phyloP scores from a whole-genome alignment of 2,113 vertebrate species.

The Puntigrus tetrazona region DNA sequence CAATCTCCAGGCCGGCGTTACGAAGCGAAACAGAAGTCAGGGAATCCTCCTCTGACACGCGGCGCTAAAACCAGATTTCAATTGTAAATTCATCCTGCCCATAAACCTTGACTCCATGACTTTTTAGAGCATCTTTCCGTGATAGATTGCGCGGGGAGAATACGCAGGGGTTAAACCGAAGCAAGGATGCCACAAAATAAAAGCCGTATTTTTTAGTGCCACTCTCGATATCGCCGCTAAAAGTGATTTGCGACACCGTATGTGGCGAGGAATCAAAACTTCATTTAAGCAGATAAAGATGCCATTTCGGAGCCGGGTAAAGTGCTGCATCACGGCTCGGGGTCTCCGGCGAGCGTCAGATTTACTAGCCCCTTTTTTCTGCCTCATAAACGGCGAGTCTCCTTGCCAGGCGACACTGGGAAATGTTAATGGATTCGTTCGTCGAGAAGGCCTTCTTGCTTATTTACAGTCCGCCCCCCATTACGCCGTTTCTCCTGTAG shows the following conservation, averaged over 20 bases:
- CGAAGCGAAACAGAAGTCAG: constrained; percentile 54
- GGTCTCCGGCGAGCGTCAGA: constrained; percentile 68
- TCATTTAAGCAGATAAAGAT: constrained; percentile 86
- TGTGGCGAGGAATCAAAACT: constrained; percentile 85
- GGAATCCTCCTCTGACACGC: constrained; percentile 54
- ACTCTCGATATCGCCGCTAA: constrained; percentile 80
- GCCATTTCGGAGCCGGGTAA: constrained; percentile 80
- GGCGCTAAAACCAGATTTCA: constrained; percentile 71
- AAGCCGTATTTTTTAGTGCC: constrained; percentile 73
- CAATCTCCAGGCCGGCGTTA: constrained; percentile 41
- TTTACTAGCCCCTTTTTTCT: constrained; percentile 78
- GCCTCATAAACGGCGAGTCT: constrained; percentile 81
- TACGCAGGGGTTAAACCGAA: constrained; percentile 52
- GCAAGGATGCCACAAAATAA: constrained; percentile 67
- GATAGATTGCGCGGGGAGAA: constrained; percentile 45
- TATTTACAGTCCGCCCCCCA: constrained; percentile 80
- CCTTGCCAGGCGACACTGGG: constrained; percentile 77
- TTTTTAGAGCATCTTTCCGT: constrained; percentile 51
- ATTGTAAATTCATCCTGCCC: constrained; percentile 74
- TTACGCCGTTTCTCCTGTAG: constrained; percentile 68
- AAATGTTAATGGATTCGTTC: constrained; percentile 87
- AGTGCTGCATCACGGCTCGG: constrained; percentile 78
- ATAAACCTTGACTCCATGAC: constrained; percentile 64
- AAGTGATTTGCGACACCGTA: constrained; percentile 83
- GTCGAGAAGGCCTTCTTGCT: constrained; percentile 76